Base-by-base conservation (phyloP, 2,888 invertebrate genomes). In the Elegia similella region DNA sequence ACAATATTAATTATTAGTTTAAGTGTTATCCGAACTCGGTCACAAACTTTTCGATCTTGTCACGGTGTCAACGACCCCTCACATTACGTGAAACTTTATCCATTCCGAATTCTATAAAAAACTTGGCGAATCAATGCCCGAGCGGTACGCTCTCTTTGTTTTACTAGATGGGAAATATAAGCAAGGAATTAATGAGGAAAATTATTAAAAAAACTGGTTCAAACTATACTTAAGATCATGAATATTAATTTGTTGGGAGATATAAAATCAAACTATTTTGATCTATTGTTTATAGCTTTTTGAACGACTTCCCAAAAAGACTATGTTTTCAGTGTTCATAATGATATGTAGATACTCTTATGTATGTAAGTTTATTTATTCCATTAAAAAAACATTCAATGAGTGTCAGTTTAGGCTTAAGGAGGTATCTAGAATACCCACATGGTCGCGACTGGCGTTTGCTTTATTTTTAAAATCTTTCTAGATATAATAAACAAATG, bases 51-150 rank as follows among this genome's bases (percentile, higher is more conserved):
- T 1, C 17, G 16, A 34, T 30, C 23, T 30, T 7, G 30, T 16
- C 34, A 38, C 34, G 32, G 12, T 13, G 50, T 50, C 50, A n/a
- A 17, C 17, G 50, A 50, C 50, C 50, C 7, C 15, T 17, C 6
- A 50, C 15, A 16, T 15, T 50, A 34, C 30, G 34, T 1, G 7
- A 32, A 50, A 38, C 50, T 50, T 50, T 50, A 17, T 34, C 16
- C 50, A 50, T 50, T 50, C 17, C 8, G 17, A 34, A 15, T 15
- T 30, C 13, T 17, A 16, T 34, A 34, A 34, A 50, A 16, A 50
- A 50, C 50, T 50, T 50, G 34, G 16, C 38, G 17, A 50, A 50
- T 50, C 50, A 50, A 34, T 32, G 34, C 32, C 32, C 15, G 16
- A 34, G 50, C 5, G 38, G 10, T 30, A 48, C 47, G 47, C 30